Evolutionary conservation across 1,140 invertebrate genomes (phyloP).

Genomic region (Heliconius hewitsoni): DNA sequence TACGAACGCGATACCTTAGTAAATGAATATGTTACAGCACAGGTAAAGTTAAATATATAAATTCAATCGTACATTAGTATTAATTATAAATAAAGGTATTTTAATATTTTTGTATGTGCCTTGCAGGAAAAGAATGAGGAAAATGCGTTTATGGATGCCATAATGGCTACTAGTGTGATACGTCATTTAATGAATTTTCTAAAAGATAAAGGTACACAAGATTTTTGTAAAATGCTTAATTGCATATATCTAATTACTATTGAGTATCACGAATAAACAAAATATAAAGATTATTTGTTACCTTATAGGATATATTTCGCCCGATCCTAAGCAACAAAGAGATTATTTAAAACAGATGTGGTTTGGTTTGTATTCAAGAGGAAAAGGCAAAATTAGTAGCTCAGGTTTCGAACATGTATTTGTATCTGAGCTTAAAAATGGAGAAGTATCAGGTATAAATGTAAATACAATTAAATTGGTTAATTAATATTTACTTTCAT

Average conservation of each 20-base stretch:
- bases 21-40: conserved; percentile 89
- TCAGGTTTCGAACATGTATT: conserved; percentile 94
- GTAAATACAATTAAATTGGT: neutral
- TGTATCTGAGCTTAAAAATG: conserved; percentile 89
- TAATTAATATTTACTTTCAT: conserved; percentile 9
- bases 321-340: conserved; percentile 86
- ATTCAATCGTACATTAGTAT: no score
- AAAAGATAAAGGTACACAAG: conserved; percentile 83
- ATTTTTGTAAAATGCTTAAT: no score
- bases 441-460: conserved; percentile 84
- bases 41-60: conserved; percentile 75
- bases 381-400: conserved; percentile 88
- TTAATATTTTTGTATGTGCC: conserved; percentile 13
- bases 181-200: conserved; percentile 87
- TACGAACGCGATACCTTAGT: conserved; percentile 87
- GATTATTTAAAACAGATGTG: conserved; percentile 88
- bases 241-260: no score
- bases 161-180: conserved; percentile 89
- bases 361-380: conserved; percentile 91
- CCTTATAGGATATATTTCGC: conserved; percentile 79
- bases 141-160: conserved; percentile 87
- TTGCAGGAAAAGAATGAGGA: conserved; percentile 87
- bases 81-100: no score
- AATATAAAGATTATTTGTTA: conserved; percentile 26
- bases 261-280: neutral